These are phyloP conservation scores for Pterostichus madidus DNA, from an alignment of 2,888 invertebrate genomes.

Conservation along the genomic window DNA sequence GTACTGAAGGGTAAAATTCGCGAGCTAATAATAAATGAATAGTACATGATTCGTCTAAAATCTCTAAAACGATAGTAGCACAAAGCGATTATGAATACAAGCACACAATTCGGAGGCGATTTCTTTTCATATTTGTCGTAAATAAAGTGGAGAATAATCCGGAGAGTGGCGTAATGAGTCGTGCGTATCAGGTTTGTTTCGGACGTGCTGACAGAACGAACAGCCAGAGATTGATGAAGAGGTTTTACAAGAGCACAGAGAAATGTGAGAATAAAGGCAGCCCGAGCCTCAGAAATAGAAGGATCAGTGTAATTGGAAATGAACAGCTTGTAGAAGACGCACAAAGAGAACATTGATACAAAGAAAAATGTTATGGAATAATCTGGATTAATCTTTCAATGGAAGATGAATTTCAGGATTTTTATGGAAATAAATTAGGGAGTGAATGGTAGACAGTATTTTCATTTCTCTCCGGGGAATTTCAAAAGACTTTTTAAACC, in stretches of 20 bases:
- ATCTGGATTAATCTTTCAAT: conserved; percentile 45
- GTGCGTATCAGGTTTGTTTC: conserved; percentile 48
- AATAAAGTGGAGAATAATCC: conserved; percentile 11
- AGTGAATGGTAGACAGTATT: background rate
- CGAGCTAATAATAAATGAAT: background rate
- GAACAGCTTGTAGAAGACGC: conserved; percentile 44
- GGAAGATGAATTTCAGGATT: conserved; percentile 10
- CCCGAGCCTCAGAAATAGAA: conserved; percentile 27
- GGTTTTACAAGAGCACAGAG: conserved; percentile 40
- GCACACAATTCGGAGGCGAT: conserved; percentile 5
- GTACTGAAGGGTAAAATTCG: too few species aligned
- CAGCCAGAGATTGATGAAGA: conserved; percentile 50
- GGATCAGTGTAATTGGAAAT: conserved; percentile 59
- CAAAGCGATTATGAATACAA: conserved; percentile 20
- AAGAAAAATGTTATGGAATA: conserved; percentile 51
- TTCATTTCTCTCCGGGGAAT: too few species aligned
- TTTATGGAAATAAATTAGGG: conserved; percentile 34
- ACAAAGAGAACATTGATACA: conserved; percentile 46
- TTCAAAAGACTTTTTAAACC: too few species aligned
- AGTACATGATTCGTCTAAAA: background rate
- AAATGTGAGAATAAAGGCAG: conserved; percentile 50
- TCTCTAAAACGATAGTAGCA: background rate
- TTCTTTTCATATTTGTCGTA: conserved; percentile 42
- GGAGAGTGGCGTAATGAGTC: conserved; percentile 38
- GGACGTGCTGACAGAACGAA: conserved; percentile 29